Base-by-base conservation (phyloP, 2,113 vertebrate genomes). In the Gasterosteus nipponicus region DNA sequence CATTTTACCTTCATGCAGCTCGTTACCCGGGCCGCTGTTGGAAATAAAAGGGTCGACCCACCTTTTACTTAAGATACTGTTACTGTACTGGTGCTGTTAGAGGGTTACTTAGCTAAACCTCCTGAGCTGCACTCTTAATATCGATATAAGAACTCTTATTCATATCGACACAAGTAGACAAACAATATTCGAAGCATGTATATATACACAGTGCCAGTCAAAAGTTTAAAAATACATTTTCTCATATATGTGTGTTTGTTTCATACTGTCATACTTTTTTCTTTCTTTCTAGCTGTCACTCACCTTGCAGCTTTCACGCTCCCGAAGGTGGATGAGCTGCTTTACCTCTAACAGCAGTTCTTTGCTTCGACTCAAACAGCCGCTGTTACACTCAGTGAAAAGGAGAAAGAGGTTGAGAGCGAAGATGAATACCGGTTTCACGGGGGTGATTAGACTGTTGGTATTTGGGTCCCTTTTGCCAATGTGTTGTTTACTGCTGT, bases 391-490 rank as follows among this genome's bases (percentile, higher is more conserved):
- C 57, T n/a, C 49, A 82, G 38, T 44, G 35, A 73, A 64, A 74
- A 81, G 78, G 83, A 66, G 76, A 83, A 88, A 78, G 79, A 56
- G 53, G 35, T 33, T 65, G 82, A 80, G 69, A 88, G 78, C 77
- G 85, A 86, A 89, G 80, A 80, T 83, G 79, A 80, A 84, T 86
- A 82, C 68, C 67, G 16, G 49, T 81, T 80, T 85, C 88, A 84
- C 72, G 67, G 80, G 44, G 75, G 78, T 86, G 85, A 91, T 91
- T 86, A 86, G 78, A 53, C 76, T 84, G 87, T 88, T 88, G 83
- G 69, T 88, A 87, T 87, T 86, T 81, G n/a, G 65, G 66, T 87
- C 89, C 86, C 87, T 38, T 82, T 82, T 89, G 84, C 64, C 83
- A 73, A 19, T 42, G 64, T 88, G 77, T 82, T 87, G 83, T 90